Evolutionary conservation across 2,113 vertebrate species (phyloP), one percentile per base, ranked within the genome.

Genomic region (Hiodon alosoides): DNA sequence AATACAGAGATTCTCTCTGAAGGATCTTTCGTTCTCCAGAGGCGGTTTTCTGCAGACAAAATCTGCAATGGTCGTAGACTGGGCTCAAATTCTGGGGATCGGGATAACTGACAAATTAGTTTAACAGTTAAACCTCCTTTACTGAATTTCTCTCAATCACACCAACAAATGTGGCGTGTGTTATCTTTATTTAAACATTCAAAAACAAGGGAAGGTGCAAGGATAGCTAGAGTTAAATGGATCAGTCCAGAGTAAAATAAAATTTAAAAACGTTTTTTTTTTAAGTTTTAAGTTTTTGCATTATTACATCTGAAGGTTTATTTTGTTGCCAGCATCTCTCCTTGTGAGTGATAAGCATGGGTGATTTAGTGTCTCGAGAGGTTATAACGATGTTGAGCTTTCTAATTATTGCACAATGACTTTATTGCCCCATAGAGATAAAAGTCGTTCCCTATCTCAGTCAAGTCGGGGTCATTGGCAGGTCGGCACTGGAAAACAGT

Each of bases 401-500:
- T 76, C 67, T 75, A 81, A 81, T 71, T 79, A 83, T 79, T 61
- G 50, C 77, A 77, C 74, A 73, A 81, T 80, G 79, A 31, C 69
- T 82, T 83, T 82, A 83, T 81, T 72, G 64, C 60, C 69, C 75
- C 71, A 4, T 73, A 75, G 72, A 46, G 62, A 75, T 79, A 80
- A 68, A 67, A 31, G 5, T 74, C 11, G 0, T 4, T 11, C 8
- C 66, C 80, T 82, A 83, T 85, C 84, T 82, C 82, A 83, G 83
- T 83, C 81, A 70, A 67, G 47, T 46, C 10, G 31, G 67, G 82
- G 80, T 81, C 82, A 74, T n/a, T 14, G 16, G 73, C 10, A 1
- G 82, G 76, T 78, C 75, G 76, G 61, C 72, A 61, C 54, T 53
- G n/a, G 66, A 16, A 47, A 54, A 7, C 11, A 31, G 17, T 61